phyloP scores from a whole-genome alignment of 2,113 vertebrate genomes.

The Nycticebus coucang region DNA sequence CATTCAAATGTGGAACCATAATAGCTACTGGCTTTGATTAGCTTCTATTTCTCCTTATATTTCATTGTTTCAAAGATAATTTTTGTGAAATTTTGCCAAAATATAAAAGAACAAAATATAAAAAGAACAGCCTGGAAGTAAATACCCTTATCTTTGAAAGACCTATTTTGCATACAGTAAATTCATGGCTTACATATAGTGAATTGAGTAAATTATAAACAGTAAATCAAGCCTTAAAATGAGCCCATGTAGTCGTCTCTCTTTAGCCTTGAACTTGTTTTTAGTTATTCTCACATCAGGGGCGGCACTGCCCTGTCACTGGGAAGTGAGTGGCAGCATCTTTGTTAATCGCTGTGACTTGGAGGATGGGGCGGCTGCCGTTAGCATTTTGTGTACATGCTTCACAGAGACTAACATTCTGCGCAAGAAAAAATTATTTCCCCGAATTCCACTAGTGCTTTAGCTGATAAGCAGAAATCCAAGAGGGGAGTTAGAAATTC shows the following conservation, averaged over 20 bases:
- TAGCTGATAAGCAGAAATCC: background rate
- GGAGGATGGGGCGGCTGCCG: background rate
- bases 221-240: background rate
- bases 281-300: background rate
- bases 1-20: background rate
- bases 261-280: background rate
- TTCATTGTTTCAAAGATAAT: constrained; percentile 35
- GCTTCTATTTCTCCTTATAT: constrained; percentile 9
- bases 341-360: background rate
- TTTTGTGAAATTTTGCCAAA: constrained; percentile 36
- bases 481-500: background rate
- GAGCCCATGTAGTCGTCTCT: background rate
- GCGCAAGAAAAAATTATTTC: background rate
- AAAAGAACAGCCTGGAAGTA: background rate
- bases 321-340: background rate
- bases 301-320: background rate
- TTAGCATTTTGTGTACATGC: background rate
- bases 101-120: background rate
- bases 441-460: background rate
- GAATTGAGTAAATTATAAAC: background rate
- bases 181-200: background rate
- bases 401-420: background rate
- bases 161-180: background rate
- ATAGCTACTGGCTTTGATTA: background rate
- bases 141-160: constrained; percentile 8